A percentile compares a stretch with the other conserved stretches of the same genome.
phyloP scores from a whole-genome alignment of 2,888 invertebrate species.

The Tenthredo notha region DNA sequence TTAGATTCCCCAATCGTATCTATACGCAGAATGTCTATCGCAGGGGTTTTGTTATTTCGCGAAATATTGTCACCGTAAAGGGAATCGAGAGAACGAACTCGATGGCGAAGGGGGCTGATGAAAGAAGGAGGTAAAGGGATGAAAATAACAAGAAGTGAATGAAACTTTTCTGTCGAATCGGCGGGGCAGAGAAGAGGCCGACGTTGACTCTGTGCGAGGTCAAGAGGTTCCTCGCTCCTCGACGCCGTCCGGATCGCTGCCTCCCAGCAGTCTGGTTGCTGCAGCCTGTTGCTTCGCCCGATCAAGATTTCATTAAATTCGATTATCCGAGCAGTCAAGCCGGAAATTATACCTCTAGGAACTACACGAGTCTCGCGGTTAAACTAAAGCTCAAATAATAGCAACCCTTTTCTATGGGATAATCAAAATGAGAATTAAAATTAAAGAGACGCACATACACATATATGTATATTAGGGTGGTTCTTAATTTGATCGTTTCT shows the following conservation, averaged over 20 bases:
- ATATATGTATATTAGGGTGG: no score
- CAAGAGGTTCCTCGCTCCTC: constrained; percentile 46
- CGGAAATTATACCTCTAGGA: constrained; percentile 50
- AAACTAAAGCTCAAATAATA: constrained; percentile 8
- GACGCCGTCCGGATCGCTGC: constrained; percentile 42
- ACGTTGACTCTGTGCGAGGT: constrained; percentile 48
- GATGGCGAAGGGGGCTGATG: background rate
- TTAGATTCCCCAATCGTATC: background rate
- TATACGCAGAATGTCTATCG: background rate
- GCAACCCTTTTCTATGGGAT: background rate
- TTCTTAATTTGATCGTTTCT: no score
- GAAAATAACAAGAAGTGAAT: constrained; percentile 32
- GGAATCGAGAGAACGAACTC: background rate
- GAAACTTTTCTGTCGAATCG: constrained; percentile 35
- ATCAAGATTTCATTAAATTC: constrained; percentile 51
- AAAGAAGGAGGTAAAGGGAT: background rate
- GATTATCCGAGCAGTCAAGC: constrained; percentile 51
- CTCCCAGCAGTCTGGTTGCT: constrained; percentile 25
- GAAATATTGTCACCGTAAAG: background rate
- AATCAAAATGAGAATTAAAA: background rate
- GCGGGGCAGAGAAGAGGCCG: constrained; percentile 14
- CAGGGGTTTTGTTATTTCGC: background rate
- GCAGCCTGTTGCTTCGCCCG: constrained; percentile 53
- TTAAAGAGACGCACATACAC: background rate
- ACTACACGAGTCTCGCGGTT: background rate